Evolutionary conservation across 2,888 invertebrate species (phyloP).

Genomic region (Diarsia brunnea): DNA sequence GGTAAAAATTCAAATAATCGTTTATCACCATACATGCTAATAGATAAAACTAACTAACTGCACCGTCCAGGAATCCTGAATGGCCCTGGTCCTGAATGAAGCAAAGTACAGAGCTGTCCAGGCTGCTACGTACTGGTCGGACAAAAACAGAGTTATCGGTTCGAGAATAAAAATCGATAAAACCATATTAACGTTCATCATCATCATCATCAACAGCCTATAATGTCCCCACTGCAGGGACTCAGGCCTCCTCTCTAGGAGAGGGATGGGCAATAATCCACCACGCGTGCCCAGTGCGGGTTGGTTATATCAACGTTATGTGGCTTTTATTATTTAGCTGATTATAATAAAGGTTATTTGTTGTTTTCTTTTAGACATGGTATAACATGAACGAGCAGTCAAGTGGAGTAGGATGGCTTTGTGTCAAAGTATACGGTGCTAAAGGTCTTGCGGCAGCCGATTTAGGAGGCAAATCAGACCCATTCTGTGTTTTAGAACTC

Average conservation of each 20-base stretch:
- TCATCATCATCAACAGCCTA: too few relatives aligned
- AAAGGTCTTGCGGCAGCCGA: conserved; percentile 98
- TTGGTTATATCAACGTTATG: neutral
- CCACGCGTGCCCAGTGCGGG: too few relatives aligned
- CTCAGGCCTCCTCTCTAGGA: too few relatives aligned
- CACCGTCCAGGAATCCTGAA: too few relatives aligned
- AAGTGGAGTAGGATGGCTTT: conserved; percentile 97
- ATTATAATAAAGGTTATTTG: neutral
- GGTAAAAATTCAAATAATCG: neutral
- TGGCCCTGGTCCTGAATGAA: too few relatives aligned
- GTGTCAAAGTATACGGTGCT: conserved; percentile 97
- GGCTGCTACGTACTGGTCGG: too few relatives aligned
- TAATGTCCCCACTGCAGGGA: too few relatives aligned
- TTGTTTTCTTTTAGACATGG: conserved; percentile 89
- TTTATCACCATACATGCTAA: neutral
- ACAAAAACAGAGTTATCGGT: too few relatives aligned
- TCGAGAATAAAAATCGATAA: too few relatives aligned
- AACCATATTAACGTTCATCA: too few relatives aligned
- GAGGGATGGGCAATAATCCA: too few relatives aligned
- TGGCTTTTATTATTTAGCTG: neutral
- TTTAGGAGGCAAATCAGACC: conserved; percentile 99
- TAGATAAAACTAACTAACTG: neutral
- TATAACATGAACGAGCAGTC: conserved; percentile 86
- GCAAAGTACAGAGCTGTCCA: too few relatives aligned
- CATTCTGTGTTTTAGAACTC: conserved; percentile 99